Conservation (phyloP, 2,113 vertebrate genomes). For the Lutjanus erythropterus region DNA sequence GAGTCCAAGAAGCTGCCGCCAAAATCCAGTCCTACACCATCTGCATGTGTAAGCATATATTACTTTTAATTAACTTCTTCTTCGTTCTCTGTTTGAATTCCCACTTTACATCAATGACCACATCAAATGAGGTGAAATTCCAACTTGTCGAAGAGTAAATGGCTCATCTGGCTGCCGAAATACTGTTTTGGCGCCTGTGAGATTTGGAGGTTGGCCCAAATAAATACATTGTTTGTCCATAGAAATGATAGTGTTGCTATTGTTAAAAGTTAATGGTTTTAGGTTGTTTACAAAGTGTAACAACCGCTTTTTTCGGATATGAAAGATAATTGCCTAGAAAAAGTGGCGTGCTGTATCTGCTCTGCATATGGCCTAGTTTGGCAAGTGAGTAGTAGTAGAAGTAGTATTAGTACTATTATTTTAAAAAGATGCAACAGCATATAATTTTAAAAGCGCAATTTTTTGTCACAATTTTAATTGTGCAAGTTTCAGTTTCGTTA, state of each 20-base stretch:
- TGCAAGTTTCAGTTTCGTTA: background rate
- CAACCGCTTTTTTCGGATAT: no score
- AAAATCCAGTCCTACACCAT: background rate
- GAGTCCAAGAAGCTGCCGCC: background rate
- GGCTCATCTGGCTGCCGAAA: background rate
- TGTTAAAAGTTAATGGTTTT: background rate
- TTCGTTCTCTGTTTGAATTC: background rate
- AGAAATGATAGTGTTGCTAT: accelerated
- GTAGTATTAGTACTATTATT: no score
- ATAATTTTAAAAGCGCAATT: no score
- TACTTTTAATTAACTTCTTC: background rate
- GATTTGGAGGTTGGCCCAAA: background rate
- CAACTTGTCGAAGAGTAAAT: no score
- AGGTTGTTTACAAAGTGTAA: no score
- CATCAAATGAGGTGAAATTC: background rate
- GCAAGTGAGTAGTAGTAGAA: no score
- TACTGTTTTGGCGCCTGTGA: background rate
- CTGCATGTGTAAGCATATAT: slow-evolving; percentile 5
- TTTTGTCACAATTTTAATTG: no score
- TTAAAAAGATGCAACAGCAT: no score
- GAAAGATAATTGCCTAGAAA: no score
- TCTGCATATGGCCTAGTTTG: no score
- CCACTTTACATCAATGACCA: background rate
- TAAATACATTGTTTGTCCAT: no score
- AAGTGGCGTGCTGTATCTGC: no score